Percentiles rank a stretch among this genome's conserved stretches.
phyloP scores from a whole-genome alignment of 2,888 invertebrate genomes.

The Barypeithes pellucidus region DNA sequence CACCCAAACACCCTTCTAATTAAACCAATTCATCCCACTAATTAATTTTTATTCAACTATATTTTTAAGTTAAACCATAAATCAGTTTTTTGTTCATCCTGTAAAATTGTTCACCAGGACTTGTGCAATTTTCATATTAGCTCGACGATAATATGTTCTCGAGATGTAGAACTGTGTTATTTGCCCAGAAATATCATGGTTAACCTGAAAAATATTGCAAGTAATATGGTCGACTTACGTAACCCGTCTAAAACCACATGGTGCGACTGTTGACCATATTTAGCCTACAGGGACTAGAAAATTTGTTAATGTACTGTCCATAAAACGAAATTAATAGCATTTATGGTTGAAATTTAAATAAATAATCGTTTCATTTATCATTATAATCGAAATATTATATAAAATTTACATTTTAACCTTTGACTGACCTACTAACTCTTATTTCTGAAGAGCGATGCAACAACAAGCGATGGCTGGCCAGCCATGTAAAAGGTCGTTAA shows the following conservation, averaged over 20 bases:
- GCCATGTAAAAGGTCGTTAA: too few relatives aligned
- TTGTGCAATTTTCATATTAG: too few relatives aligned
- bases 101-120: too few relatives aligned
- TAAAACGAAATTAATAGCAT: slow-evolving; percentile 1
- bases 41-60: too few relatives aligned
- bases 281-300: slow-evolving; percentile 28
- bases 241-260: slow-evolving; percentile 33
- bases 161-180: not conserved
- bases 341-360: slow-evolving; percentile 17
- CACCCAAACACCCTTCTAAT: too few relatives aligned
- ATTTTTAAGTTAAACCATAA: too few relatives aligned
- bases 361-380: slow-evolving; percentile 10
- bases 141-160: too few relatives aligned
- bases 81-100: too few relatives aligned
- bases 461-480: too few relatives aligned
- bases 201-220: slow-evolving; percentile 8
- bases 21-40: too few relatives aligned
- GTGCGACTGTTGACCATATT: slow-evolving; percentile 40
- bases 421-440: slow-evolving; percentile 2
- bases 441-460: not conserved
- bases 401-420: not conserved
- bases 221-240: slow-evolving; percentile 30
- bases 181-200: not conserved
- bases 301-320: slow-evolving; percentile 29
- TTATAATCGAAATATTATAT: not conserved